Evolutionary conservation across 2,888 invertebrate genomes (phyloP), one percentile per base, ranked within the genome.

Genomic region (Eumacrocentrus americanus): DNA sequence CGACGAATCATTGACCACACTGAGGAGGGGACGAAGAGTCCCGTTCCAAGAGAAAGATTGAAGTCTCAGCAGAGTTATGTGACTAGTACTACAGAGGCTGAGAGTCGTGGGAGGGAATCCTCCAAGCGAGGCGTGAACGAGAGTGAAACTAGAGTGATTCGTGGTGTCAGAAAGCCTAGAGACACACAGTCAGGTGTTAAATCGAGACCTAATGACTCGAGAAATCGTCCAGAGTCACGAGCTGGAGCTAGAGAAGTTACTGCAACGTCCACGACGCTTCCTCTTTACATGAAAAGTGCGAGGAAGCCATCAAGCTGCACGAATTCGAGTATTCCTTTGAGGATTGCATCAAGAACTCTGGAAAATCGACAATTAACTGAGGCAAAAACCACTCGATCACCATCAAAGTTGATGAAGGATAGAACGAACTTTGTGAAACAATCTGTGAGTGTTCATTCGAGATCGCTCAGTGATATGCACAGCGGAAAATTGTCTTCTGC

Each of bases 1-100:
- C 70, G 70, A 9, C 67, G 76, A 47, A 80, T 80, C 35, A 76
- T 80, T 60, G 70, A 69, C 16, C 78, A 73, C 40, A 72, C 64
- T 11, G 70, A 67, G 25, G 74, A 29, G 14, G 51, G 35, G 14
- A 38, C 16, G 6, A 23, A 25, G 16, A 56, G 4, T 11, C 4
- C 9, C 6, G 12, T n/a, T 34, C 3, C 14, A 35, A 11, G 22
- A 35, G 44, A 44, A 20, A 48, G 7, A 12, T 16, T 16, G 6
- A 16, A 25, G 40, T 6, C 40, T 40, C 18, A 42, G 9, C 42
- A 40, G 16, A 23, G 25, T 20, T 20, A 40, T n/a, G 20, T 12
- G 37, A 42, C 38, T 20, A 16, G 12, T 37, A 14, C 9, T n/a
- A n/a, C 20, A 7, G 12, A 22, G 2, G 3, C 11, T 20, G 34